A percentile compares a stretch with the other conserved stretches of the same genome.
Evolutionary conservation across 2,113 vertebrate species (phyloP).

Genomic region (Shinisaurus crocodilurus): DNA sequence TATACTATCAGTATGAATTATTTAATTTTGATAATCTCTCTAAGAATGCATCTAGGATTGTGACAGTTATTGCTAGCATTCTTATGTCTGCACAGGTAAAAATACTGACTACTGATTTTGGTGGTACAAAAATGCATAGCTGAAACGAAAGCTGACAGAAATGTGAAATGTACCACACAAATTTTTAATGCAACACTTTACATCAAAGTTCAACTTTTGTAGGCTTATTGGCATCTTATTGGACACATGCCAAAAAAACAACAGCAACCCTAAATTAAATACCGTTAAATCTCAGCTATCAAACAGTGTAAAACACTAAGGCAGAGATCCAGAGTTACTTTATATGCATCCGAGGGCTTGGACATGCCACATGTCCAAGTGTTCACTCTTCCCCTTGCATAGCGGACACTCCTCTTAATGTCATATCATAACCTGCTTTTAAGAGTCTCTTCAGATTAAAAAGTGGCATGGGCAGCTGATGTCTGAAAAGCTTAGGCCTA

Average conservation of each 20-base stretch:
- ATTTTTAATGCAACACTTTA: not conserved
- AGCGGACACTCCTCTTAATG: not conserved
- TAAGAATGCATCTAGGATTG: not conserved
- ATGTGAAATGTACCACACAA: no score
- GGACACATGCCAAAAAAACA: not conserved
- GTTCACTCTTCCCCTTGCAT: not conserved
- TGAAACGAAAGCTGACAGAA: not conserved
- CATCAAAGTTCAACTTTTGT: not conserved
- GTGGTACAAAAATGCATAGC: not conserved
- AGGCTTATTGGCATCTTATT: not conserved
- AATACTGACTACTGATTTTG: not conserved
- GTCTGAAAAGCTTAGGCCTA: not conserved
- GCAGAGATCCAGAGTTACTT: not conserved
- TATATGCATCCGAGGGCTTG: not conserved
- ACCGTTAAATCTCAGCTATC: not conserved
- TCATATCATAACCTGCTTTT: not conserved
- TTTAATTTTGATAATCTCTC: constrained; percentile 17
- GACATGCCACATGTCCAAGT: not conserved
- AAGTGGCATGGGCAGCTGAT: not conserved
- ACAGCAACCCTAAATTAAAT: not conserved
- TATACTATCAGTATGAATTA: constrained; percentile 28
- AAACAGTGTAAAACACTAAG: not conserved
- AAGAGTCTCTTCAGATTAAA: not conserved
- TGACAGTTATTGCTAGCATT: not conserved
- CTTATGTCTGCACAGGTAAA: not conserved